Conservation (phyloP, 2,797 vertebrate genomes). For the Acipenser ruthenus region DNA sequence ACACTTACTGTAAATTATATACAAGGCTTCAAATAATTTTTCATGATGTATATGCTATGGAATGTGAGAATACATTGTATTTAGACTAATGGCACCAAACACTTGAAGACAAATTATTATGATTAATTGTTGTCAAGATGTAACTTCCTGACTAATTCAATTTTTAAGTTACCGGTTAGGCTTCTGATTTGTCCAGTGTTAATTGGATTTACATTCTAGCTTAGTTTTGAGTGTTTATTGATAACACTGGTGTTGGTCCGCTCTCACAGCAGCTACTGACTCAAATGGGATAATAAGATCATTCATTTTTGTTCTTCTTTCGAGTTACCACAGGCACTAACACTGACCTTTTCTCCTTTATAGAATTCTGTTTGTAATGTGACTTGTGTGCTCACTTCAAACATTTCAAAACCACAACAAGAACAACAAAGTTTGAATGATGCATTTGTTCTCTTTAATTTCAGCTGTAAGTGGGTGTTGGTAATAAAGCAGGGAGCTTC, state of each 20-base stretch:
- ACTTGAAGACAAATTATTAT: neutral
- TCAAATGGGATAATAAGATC: neutral
- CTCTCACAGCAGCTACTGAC: neutral
- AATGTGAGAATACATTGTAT: neutral
- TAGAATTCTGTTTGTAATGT: conserved; percentile 1
- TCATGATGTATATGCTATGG: neutral
- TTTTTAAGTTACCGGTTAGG: conserved; percentile 23
- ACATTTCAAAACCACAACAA: neutral
- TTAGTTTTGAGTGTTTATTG: conserved; percentile 3
- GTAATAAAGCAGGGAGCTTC: conserved; percentile 9
- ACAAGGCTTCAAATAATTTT: too few species aligned
- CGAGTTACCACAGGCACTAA: neutral
- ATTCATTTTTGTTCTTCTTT: neutral
- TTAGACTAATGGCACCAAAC: neutral
- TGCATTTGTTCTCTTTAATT: conserved; percentile 11
- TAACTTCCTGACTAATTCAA: conserved; percentile 24
- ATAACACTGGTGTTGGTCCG: neutral
- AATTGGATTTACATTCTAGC: conserved; percentile 9
- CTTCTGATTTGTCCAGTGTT: conserved; percentile 10
- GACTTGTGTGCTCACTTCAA: conserved; percentile 2
- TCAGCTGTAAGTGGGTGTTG: conserved; percentile 1
- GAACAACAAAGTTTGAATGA: neutral
- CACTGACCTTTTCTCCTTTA: conserved; percentile 7
- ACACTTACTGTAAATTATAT: too few species aligned
- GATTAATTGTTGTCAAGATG: conserved; percentile 20